These are phyloP conservation scores for Bolborhynchus lineola DNA, from an alignment of 2,113 vertebrate species.

Conservation along the genomic window DNA sequence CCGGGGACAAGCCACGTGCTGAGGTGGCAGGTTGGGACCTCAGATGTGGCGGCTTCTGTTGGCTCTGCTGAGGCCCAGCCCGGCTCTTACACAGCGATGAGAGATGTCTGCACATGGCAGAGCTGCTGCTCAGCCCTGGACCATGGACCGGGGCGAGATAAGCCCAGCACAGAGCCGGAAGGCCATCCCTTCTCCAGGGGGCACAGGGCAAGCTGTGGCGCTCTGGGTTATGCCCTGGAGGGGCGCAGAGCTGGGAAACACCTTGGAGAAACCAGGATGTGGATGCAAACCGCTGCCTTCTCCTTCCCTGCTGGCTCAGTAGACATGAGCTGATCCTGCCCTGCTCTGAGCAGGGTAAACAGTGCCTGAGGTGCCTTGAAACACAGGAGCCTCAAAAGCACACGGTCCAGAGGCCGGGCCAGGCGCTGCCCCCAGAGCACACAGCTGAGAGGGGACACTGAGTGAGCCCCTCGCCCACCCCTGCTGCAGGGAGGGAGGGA, in stretches of 20 bases:
- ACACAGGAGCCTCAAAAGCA: neutral
- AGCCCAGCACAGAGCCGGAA: neutral
- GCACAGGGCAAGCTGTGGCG: neutral
- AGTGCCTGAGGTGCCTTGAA: neutral
- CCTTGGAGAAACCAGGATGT: neutral
- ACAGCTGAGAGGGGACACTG: neutral
- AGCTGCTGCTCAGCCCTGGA: neutral
- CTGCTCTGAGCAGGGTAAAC: neutral
- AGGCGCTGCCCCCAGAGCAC: neutral
- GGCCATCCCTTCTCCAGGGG: neutral
- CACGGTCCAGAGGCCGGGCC: accelerated
- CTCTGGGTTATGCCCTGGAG: neutral
- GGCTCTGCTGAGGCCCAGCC: neutral
- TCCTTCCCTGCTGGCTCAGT: neutral
- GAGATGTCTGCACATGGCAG: accelerated
- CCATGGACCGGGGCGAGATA: neutral
- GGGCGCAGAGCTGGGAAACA: neutral
- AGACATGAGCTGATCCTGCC: neutral
- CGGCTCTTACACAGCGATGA: accelerated
- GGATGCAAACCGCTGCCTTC: accelerated
- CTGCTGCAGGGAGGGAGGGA: neutral
- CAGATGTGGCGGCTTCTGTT: accelerated
- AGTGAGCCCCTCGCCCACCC: neutral
- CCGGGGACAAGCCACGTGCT: accelerated
- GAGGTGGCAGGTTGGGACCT: neutral